Percentiles rank a stretch among this genome's conserved stretches.
Evolutionary conservation across 2,797 vertebrate genomes (phyloP).

Genomic region (Lepilemur septentrionalis): DNA sequence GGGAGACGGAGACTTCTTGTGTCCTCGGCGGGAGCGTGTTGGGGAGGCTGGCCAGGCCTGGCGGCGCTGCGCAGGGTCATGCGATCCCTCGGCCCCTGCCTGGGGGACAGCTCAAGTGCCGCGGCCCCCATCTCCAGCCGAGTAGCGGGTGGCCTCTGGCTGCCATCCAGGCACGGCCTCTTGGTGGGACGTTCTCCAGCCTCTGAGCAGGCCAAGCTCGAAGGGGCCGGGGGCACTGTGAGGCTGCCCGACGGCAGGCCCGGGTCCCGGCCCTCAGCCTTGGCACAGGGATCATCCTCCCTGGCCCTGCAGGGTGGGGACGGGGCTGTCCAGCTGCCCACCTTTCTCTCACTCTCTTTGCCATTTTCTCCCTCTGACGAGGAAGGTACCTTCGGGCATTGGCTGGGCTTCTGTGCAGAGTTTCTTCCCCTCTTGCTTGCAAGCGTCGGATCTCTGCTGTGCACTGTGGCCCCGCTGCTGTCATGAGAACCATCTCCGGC

Average conservation of each 20-base stretch:
- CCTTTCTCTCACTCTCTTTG: not conserved
- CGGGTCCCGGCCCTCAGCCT: not conserved
- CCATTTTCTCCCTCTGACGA: accelerated
- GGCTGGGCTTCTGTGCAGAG: accelerated
- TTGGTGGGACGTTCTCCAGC: not conserved
- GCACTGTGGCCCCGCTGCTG: accelerated
- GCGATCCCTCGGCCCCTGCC: accelerated
- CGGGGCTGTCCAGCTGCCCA: accelerated
- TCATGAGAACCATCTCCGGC: not conserved
- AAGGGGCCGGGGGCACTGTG: accelerated
- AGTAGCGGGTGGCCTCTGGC: accelerated
- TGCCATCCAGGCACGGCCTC: not conserved
- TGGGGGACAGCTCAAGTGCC: not conserved
- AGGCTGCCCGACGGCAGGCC: accelerated
- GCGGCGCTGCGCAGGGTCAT: not conserved
- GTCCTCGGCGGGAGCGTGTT: accelerated
- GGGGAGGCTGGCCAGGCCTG: accelerated
- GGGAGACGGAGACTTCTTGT: not conserved
- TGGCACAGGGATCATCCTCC: accelerated
- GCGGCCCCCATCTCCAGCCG: not conserved
- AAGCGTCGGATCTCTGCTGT: accelerated
- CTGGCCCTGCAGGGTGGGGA: accelerated
- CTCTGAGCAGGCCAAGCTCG: not conserved
- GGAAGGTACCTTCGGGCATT: not conserved
- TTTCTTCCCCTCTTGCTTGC: not conserved